These are phyloP conservation scores for Lytechinus pictus DNA, from an alignment of 35 echinoderm and acorn worm genomes.

Conservation along the genomic window DNA sequence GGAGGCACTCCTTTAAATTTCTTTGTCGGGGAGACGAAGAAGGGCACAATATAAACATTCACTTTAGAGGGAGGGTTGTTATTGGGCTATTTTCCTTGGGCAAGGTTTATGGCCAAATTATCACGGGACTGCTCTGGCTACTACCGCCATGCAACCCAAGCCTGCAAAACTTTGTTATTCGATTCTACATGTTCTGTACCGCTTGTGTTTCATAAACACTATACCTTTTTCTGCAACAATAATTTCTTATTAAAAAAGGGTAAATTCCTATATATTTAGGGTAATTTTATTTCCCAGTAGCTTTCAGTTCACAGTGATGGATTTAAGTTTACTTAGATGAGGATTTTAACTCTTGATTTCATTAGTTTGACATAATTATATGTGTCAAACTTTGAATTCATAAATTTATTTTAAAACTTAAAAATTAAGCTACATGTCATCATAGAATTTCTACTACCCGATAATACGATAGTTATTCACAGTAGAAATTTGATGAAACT, in stretches of 20 bases:
- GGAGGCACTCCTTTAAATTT: not conserved
- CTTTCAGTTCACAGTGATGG: no score
- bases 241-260: not conserved
- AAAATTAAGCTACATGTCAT: no score
- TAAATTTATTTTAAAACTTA: no score
- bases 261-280: no score
- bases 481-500: no score
- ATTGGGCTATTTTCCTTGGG: conserved; percentile 48
- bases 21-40: conserved; percentile 24
- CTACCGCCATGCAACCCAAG: not conserved
- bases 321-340: no score
- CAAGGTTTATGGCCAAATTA: conserved; percentile 43
- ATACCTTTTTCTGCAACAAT: not conserved
- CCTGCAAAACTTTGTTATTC: not conserved
- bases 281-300: not conserved
- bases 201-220: not conserved
- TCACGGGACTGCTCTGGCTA: not conserved
- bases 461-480: no score
- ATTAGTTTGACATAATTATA: no score
- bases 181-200: not conserved
- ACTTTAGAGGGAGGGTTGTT: conserved; percentile 19
- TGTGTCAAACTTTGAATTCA: no score
- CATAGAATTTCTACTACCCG: no score
- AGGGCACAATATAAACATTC: conserved; percentile 39
- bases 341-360: no score